Conservation (phyloP, 1,140 invertebrate species). For the Eueides isabella region DNA sequence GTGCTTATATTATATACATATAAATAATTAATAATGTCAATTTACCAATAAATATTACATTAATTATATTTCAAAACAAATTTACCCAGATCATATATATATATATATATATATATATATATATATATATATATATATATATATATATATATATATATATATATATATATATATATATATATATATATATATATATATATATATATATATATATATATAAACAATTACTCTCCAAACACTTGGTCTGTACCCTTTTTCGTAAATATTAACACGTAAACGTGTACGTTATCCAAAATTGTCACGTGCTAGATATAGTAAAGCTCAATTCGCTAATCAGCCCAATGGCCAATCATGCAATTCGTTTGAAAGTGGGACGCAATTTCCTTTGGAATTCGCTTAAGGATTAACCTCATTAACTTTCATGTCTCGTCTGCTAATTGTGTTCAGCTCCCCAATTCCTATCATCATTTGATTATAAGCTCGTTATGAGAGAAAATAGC, state of each 20-base stretch:
- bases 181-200: too few relatives aligned
- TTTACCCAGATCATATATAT: too few relatives aligned
- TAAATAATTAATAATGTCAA: slow-evolving; percentile 35
- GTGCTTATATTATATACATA: slow-evolving; percentile 40
- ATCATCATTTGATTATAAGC: slow-evolving; percentile 63
- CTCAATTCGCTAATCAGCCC: slow-evolving; percentile 50
- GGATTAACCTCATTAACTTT: slow-evolving; percentile 75
- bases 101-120: too few relatives aligned
- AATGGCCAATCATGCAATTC: slow-evolving; percentile 69
- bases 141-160: too few relatives aligned
- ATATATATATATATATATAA: too few relatives aligned
- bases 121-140: too few relatives aligned
- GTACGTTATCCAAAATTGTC: slow-evolving; percentile 15
- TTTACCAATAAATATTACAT: too few relatives aligned
- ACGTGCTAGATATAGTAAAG: slow-evolving; percentile 30
- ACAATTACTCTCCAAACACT: too few relatives aligned
- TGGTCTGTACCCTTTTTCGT: too few relatives aligned
- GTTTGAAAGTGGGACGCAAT: slow-evolving; percentile 67
- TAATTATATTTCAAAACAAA: too few relatives aligned
- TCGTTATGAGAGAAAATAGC: slow-evolving; percentile 52
- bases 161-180: too few relatives aligned
- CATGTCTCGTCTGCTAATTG: slow-evolving; percentile 72
- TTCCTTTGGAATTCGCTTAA: slow-evolving; percentile 73
- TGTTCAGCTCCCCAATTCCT: slow-evolving; percentile 62
- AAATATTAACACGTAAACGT: too few relatives aligned